A percentile compares a stretch with the other conserved stretches of the same genome.
phyloP scores from a whole-genome alignment of 2,797 vertebrate genomes.

The Enteromius anoplus region DNA sequence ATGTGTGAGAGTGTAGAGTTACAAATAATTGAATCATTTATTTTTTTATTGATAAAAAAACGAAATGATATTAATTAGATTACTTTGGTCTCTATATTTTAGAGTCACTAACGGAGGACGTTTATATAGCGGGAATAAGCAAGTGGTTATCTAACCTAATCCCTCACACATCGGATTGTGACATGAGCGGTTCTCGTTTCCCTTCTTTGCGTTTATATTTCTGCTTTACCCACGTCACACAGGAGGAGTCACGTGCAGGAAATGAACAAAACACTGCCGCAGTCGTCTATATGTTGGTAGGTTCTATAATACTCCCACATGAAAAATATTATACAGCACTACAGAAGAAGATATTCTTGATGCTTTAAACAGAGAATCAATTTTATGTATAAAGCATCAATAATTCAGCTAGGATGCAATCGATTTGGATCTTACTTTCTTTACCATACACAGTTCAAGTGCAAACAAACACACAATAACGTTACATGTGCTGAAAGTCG shows the following conservation, averaged over 20 bases:
- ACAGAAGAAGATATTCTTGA: not conserved
- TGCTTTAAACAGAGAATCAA: not conserved
- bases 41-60: not conserved
- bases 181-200: not conserved
- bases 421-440: not conserved
- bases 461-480: not conserved
- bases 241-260: slow-evolving; percentile 27
- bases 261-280: slow-evolving; percentile 38
- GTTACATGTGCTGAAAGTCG: not conserved
- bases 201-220: not conserved
- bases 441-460: not conserved
- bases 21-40: not conserved
- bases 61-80: not conserved
- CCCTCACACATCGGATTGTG: not conserved
- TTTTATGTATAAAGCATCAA: too few relatives aligned
- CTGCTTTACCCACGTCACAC: slow-evolving; percentile 15
- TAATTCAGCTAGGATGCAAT: not conserved
- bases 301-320: not conserved
- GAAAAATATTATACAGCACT: not conserved
- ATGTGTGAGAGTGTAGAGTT: not conserved
- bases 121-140: not conserved
- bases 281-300: slow-evolving; percentile 9
- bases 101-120: not conserved
- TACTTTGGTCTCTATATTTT: not conserved
- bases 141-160: not conserved